Conservation (phyloP, 2,888 invertebrate genomes). For the Lydus trimaculatus region DNA sequence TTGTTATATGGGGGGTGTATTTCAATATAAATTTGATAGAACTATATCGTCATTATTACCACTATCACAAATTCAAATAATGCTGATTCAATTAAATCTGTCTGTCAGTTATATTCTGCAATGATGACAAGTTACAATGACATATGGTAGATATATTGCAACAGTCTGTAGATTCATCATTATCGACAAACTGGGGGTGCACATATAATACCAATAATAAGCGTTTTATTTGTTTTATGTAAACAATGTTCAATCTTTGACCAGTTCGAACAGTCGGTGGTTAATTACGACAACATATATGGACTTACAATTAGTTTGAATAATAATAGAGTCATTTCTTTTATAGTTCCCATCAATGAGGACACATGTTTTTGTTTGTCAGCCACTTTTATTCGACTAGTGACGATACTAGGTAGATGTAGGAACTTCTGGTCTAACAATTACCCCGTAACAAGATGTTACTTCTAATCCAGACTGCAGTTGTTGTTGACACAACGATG, state of each 20-base stretch:
- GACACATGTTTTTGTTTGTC: too few relatives aligned
- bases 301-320: too few relatives aligned
- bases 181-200: conserved; percentile 2
- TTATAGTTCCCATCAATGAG: too few relatives aligned
- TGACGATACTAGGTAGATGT: too few relatives aligned
- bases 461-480: too few relatives aligned
- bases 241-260: neutral
- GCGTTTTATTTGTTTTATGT: neutral
- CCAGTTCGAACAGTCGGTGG: neutral
- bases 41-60: neutral
- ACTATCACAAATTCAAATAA: neutral
- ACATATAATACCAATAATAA: neutral
- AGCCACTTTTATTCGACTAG: too few relatives aligned
- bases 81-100: conserved; percentile 13
- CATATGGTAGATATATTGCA: conserved; percentile 22
- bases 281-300: neutral
- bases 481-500: too few relatives aligned
- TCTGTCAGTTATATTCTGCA: neutral
- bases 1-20: neutral
- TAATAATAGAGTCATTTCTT: too few relatives aligned
- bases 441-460: too few relatives aligned
- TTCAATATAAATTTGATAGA: conserved; percentile 15
- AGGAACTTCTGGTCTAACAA: too few relatives aligned
- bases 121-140: conserved; percentile 12
- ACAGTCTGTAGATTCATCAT: conserved; percentile 21